phyloP scores from a whole-genome alignment of 2,113 vertebrate species.

The Anolis carolinensis region DNA sequence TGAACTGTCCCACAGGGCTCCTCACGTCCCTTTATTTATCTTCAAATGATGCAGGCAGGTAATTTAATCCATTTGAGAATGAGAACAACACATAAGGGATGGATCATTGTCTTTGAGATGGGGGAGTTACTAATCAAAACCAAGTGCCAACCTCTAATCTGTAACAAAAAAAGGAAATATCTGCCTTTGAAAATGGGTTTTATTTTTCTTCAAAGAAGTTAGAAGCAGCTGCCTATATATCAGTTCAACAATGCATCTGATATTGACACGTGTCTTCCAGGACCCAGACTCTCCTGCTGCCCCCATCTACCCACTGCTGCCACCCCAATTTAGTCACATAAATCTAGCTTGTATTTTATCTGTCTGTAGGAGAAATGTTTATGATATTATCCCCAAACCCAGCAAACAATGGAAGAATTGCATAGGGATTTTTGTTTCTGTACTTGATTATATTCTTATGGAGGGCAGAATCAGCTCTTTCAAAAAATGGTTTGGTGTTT shows the following conservation, averaged over 20 bases:
- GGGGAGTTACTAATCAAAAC: constrained; percentile 52
- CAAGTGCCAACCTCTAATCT: constrained; percentile 23
- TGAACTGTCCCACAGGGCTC: constrained; percentile 14
- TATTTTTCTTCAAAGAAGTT: constrained; percentile 56
- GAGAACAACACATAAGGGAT: constrained; percentile 45
- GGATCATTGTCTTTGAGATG: constrained; percentile 37
- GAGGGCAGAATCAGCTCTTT: constrained; percentile 58
- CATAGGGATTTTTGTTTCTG: constrained; percentile 26
- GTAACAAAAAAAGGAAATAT: constrained; percentile 53
- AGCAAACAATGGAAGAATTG: constrained; percentile 64
- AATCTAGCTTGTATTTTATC: constrained; percentile 54
- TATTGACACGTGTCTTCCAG: constrained; percentile 23
- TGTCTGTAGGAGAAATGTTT: constrained; percentile 72
- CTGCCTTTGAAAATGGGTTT: constrained; percentile 56
- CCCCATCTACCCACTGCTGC: not conserved
- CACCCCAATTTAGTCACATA: constrained; percentile 61
- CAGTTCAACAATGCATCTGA: constrained; percentile 52
- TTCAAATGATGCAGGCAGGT: constrained; percentile 36
- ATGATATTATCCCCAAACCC: constrained; percentile 77
- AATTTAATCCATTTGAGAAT: constrained; percentile 50
- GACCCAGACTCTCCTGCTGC: constrained; percentile 25
- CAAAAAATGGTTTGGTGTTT: constrained; percentile 56
- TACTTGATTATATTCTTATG: not conserved
- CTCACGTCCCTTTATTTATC: constrained; percentile 20
- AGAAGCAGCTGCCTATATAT: constrained; percentile 54